phyloP scores from a whole-genome alignment of 2,797 vertebrate species.

The Hyperoplus immaculatus region DNA sequence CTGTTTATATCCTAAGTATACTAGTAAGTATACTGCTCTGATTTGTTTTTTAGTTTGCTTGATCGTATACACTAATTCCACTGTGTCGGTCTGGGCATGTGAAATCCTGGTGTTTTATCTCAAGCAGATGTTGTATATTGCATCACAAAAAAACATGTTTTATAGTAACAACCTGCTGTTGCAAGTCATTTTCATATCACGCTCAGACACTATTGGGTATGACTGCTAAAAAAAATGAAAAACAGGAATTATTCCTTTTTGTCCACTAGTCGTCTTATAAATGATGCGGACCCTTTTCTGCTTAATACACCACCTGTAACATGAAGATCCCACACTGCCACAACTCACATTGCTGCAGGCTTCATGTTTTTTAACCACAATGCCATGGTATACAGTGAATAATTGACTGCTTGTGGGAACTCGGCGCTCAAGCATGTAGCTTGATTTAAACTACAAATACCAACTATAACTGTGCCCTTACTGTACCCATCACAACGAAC shows the following conservation, averaged over 20 bases:
- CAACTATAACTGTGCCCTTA: not conserved
- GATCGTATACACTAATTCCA: not conserved
- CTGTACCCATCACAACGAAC: not conserved
- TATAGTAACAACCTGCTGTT: not conserved
- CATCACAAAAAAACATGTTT: not conserved
- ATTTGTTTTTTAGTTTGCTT: not conserved
- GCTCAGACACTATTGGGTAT: not conserved
- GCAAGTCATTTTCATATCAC: too few species aligned
- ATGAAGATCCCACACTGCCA: not conserved
- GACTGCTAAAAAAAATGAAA: not conserved
- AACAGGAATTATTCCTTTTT: not conserved
- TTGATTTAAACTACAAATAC: not conserved
- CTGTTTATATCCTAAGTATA: not conserved
- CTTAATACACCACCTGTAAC: not conserved
- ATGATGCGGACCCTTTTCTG: not conserved
- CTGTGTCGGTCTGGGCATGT: not conserved
- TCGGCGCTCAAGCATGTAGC: not conserved
- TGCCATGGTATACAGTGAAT: not conserved
- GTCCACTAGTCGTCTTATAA: not conserved
- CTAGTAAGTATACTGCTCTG: too few species aligned
- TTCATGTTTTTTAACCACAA: not conserved
- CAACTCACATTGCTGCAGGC: not conserved
- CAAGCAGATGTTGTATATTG: not conserved
- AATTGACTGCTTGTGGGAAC: not conserved
- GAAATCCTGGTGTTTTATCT: too few species aligned